Evolutionary conservation across 2,797 vertebrate species (phyloP), one percentile per base, ranked within the genome.

Genomic region (Myotis vivesi): DNA sequence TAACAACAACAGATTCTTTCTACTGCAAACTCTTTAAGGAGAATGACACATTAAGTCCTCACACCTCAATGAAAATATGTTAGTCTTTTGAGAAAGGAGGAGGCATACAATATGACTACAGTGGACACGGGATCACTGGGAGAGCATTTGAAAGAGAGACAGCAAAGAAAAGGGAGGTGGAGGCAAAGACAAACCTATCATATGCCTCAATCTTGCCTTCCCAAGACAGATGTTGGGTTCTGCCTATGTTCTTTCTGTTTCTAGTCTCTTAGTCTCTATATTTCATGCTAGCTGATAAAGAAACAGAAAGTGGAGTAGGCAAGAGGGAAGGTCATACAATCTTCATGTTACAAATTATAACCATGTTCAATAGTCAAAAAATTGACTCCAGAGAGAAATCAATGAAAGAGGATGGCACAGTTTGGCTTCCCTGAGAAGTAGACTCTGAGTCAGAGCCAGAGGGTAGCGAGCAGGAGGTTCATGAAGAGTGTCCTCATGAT

Each of bases 1-100:
- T 49, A 59, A 62, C 59, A 30, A 36, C 33, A 68, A 68, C 13
- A 41, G 36, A 68, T 69, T 91, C 49, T 57, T 92, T 71, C 33
- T 33, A 38, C 28, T 89, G 16, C 62, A 87, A 86, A 92, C 59
- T 91, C 51, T 91, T 92, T 73, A 68, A 91, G 44, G 38, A 79
- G 44, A 77, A 68, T 46, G 76, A 69, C 36, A 69, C 41, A 22
- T 82, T 57, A 72, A 79, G 5, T 88, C 49, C 51, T 33, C 41
- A 72, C 16, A 36, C 7, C 13, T 68, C 12, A 57, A 57, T 62
- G 57, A 89, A 41, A 92, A 87, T 51, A 4, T 62, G 38, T 77
- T 17, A 64, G 11, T 36, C 22, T 87, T 83, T 72, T 33, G 23
- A 84, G 76, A 77, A 79, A 82, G 41, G 30, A 53, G 3, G 64